Conservation (phyloP, 2,888 invertebrate species). For the Hyalella azteca region DNA sequence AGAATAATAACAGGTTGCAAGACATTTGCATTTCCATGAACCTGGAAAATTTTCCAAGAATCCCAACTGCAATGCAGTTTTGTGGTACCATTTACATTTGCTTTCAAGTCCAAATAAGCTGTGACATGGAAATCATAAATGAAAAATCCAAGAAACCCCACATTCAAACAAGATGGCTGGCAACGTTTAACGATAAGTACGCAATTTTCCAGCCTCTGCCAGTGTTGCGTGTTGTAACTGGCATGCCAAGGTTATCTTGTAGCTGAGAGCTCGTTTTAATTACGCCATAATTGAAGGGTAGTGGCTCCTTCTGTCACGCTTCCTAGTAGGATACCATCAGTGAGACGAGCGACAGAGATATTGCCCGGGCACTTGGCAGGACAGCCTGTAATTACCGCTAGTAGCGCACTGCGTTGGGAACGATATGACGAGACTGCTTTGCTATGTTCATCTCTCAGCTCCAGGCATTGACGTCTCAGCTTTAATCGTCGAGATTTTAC, state of each 20-base stretch:
- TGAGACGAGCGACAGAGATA: constrained; percentile 28
- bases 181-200: too few species aligned
- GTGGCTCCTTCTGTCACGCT: constrained; percentile 31
- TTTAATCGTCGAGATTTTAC: too few species aligned
- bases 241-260: not conserved
- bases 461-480: too few species aligned
- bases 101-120: too few species aligned
- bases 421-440: not conserved
- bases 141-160: not conserved
- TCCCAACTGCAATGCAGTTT: too few species aligned
- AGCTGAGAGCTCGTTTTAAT: constrained; percentile 28
- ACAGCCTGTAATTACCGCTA: not conserved
- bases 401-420: not conserved
- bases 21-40: too few species aligned
- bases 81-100: too few species aligned
- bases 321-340: constrained; percentile 33
- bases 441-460: too few species aligned
- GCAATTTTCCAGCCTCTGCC: too few species aligned
- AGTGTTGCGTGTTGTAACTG: not conserved
- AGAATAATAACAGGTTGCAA: too few species aligned
- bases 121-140: not conserved
- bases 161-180: not conserved
- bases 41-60: too few species aligned
- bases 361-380: constrained; percentile 5
- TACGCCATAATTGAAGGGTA: constrained; percentile 32